Percentiles rank a stretch among this genome's conserved stretches.
Conservation (phyloP, 2,113 vertebrate genomes). For the Oncorhynchus mykiss region DNA sequence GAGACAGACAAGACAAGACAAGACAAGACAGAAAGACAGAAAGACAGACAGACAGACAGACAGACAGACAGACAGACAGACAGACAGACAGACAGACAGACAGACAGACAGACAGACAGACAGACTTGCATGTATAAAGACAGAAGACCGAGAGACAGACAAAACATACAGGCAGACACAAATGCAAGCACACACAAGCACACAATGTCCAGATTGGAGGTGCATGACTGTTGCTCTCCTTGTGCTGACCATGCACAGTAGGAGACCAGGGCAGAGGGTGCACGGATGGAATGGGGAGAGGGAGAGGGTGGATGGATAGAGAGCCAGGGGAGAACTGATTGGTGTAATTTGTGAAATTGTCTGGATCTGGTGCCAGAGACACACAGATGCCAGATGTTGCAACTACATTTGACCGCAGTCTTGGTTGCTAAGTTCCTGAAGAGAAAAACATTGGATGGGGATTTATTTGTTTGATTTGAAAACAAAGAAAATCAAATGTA, state of each 20-base stretch:
- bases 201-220: not conserved
- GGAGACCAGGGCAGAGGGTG: not conserved
- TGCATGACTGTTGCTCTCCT: not conserved
- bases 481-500: not conserved
- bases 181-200: not conserved
- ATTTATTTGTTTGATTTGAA: not conserved
- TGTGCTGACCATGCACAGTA: not conserved
- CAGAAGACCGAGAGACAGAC: not conserved
- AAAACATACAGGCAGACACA: not conserved
- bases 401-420: constrained; percentile 45
- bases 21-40: not conserved
- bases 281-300: not conserved
- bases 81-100: not conserved
- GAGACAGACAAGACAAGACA: not conserved
- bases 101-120: not conserved
- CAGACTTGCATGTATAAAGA: not conserved
- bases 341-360: constrained; percentile 45
- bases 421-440: not conserved
- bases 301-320: not conserved
- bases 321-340: not conserved
- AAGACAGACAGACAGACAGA: not conserved
- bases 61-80: not conserved
- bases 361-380: constrained; percentile 43
- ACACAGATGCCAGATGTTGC: constrained; percentile 38
- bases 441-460: too few species aligned